phyloP scores from a whole-genome alignment of 2,797 vertebrate genomes.

The Enteromius fasciolatus region DNA sequence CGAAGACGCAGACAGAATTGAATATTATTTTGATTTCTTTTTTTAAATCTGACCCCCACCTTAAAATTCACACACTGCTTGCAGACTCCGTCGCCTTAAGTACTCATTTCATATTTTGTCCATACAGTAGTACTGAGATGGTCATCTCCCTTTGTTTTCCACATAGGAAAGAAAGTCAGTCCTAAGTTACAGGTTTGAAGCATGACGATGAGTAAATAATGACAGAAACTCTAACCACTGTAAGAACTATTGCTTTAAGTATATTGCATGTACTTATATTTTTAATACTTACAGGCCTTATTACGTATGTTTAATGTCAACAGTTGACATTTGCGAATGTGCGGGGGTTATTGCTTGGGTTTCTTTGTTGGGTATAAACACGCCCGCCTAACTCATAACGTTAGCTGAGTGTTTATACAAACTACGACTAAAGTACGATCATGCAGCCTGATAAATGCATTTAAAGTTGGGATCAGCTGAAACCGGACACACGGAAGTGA shows the following conservation, averaged over 20 bases:
- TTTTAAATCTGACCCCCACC: neutral
- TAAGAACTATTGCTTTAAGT: neutral
- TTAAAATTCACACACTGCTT: neutral
- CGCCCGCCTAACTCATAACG: neutral
- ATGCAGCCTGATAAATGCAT: neutral
- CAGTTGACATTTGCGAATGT: neutral
- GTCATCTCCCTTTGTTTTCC: conserved; percentile 1
- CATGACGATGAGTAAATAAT: neutral
- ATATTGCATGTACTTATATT: neutral
- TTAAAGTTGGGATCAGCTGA: conserved; percentile 34
- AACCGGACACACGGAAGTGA: conserved; percentile 58
- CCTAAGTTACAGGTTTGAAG: neutral
- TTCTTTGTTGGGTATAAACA: conserved; percentile 29
- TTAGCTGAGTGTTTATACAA: neutral
- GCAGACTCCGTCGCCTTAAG: too few relatives aligned
- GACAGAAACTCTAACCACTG: neutral
- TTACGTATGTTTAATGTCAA: neutral
- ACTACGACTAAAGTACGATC: neutral
- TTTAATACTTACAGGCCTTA: neutral
- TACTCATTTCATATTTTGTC: too few relatives aligned
- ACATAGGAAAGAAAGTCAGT: neutral
- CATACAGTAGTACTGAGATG: neutral
- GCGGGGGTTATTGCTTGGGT: neutral
- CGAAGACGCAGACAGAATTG: neutral
- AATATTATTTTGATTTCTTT: neutral